Evolutionary conservation across 2,113 vertebrate genomes (phyloP).

Genomic region (Lamprologus tigripictilis): DNA sequence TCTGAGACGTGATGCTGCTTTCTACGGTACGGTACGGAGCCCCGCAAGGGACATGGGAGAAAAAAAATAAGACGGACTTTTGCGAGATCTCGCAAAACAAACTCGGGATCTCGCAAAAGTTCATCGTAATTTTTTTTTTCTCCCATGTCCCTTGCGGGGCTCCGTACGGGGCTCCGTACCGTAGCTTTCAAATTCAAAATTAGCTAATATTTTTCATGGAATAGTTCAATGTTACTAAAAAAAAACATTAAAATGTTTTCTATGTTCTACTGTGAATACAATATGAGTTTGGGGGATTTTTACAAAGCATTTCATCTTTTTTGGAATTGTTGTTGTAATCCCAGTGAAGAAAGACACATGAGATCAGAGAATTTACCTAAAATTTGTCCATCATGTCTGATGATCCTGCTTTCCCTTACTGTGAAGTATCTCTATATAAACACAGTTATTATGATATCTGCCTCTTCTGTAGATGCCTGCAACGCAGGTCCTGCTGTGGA

Average conservation of each 20-base stretch:
- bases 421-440: not conserved
- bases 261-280: not conserved
- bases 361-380: not conserved
- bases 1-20: not conserved
- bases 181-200: not conserved
- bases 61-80: not conserved
- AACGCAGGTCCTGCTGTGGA: constrained; percentile 50
- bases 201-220: not conserved
- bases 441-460: not conserved
- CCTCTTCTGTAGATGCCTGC: not conserved
- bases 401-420: not conserved
- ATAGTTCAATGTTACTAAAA: not conserved
- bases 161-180: not conserved
- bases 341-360: not conserved
- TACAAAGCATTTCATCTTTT: not conserved
- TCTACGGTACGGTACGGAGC: not conserved
- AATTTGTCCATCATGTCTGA: not conserved
- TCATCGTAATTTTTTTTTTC: not conserved
- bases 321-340: not conserved
- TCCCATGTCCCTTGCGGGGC: not conserved
- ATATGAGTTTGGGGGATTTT: not conserved
- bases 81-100: not conserved
- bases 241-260: not conserved
- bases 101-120: not conserved
- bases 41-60: not conserved